Base-by-base conservation (phyloP, 2,888 invertebrate genomes). In the Saturnia pavonia region DNA sequence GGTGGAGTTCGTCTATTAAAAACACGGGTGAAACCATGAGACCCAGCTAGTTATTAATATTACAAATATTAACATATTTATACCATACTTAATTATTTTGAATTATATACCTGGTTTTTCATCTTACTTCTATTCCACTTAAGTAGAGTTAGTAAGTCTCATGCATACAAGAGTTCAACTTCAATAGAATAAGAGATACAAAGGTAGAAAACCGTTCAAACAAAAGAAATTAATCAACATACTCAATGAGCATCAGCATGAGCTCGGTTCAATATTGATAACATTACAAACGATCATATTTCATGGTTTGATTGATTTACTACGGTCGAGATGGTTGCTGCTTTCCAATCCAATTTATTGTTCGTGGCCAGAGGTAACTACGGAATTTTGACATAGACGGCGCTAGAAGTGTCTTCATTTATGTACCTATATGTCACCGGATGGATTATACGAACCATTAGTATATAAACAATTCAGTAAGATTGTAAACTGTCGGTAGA, bases 271-370 rank as follows among this genome's bases (percentile, higher is more conserved):
- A 75, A 85, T 83, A 84, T 85, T 87, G 85, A 87, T 87, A 88
- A 85, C 82, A 86, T 82, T 80, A 85, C 84, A 83, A 82, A 81
- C 81, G 85, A 87, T 88, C 88, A 86, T 90, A 89, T 88, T 88
- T 91, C 88, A 89, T 86, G 86, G 78, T 71, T 80, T 88, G 90
- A 91, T 91, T 91, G 90, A 90, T 91, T 89, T 87, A 88, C 88
- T 82, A 82, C 85, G 83, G 81, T 78, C 78, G 82, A 81, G 82
- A 84, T 85, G 84, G 80, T 85, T 76, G 76, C 76, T 84, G 86
- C 86, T 90, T 88, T 89, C 87, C 82, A 87, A 90, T 88, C 85
- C 87, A 84, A 91, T 90, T 89, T 89, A 89, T 88, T 87, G 87
- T 86, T 82, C 79, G 82, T 80, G 86, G 84, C 82, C 80, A 81